These are phyloP conservation scores for Actinia tenebrosa DNA, from an alignment of 64 coral and sea anemone species.

Conservation along the genomic window DNA sequence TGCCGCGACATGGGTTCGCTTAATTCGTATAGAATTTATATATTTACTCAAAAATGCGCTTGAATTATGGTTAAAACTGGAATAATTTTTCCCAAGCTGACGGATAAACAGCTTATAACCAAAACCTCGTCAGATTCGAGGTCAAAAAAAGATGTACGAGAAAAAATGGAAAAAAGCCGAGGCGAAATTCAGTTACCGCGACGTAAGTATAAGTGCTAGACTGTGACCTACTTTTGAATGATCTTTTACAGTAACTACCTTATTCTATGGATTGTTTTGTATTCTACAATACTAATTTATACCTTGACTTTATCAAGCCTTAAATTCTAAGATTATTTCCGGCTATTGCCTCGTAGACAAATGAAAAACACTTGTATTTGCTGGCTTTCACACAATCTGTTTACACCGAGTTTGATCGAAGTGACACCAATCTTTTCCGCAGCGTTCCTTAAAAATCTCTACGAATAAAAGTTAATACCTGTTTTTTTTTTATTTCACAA, in stretches of 20 bases:
- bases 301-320: not conserved
- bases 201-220: not conserved
- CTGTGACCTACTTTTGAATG: not conserved
- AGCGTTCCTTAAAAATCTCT: not conserved
- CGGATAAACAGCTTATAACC: not conserved
- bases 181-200: not conserved
- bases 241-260: not conserved
- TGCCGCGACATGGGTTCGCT: not conserved
- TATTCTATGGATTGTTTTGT: not conserved
- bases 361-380: not conserved
- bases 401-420: not conserved
- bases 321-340: not conserved
- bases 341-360: not conserved
- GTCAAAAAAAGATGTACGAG: not conserved
- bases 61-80: constrained; percentile 8
- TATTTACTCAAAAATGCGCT: not conserved
- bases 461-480: too few relatives aligned
- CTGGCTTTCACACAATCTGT: not conserved
- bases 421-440: not conserved
- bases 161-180: not conserved
- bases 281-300: not conserved
- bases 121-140: not conserved
- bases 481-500: too few relatives aligned
- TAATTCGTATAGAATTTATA: not conserved
- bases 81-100: not conserved